Conservation (phyloP, 2,113 vertebrate species). For the Rattus rattus region DNA sequence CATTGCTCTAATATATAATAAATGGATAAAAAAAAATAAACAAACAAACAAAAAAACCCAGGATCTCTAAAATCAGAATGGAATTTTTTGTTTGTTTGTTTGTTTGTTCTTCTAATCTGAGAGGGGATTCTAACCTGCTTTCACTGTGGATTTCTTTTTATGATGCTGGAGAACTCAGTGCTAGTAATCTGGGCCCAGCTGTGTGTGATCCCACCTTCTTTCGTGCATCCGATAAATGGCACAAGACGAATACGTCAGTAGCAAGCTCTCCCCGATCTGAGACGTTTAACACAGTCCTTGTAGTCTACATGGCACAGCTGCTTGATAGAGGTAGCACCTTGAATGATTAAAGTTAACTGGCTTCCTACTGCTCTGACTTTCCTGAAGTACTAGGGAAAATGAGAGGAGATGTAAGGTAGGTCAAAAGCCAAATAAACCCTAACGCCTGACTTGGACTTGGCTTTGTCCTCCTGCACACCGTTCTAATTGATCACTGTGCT, state of each 20-base stretch:
- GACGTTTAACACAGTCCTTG: neutral
- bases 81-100: neutral
- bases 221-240: neutral
- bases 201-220: neutral
- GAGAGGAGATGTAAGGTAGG: neutral
- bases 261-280: neutral
- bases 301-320: neutral
- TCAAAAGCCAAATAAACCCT: constrained; percentile 5
- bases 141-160: neutral
- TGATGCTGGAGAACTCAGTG: neutral
- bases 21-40: too few species aligned
- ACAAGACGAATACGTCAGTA: neutral
- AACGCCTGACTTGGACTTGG: neutral
- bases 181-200: neutral
- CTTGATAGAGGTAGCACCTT: neutral
- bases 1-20: too few species aligned
- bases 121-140: neutral
- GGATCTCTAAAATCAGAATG: neutral
- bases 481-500: constrained; percentile 46
- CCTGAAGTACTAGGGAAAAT: constrained; percentile 8
- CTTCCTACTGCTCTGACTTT: neutral
- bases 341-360: constrained; percentile 44
- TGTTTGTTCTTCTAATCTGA: neutral
- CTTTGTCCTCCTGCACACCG: constrained; percentile 7
- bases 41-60: neutral